Evolutionary conservation across 1,140 invertebrate species (phyloP), one percentile per base, ranked within the genome.

Genomic region (Drosophila chauvacae): DNA sequence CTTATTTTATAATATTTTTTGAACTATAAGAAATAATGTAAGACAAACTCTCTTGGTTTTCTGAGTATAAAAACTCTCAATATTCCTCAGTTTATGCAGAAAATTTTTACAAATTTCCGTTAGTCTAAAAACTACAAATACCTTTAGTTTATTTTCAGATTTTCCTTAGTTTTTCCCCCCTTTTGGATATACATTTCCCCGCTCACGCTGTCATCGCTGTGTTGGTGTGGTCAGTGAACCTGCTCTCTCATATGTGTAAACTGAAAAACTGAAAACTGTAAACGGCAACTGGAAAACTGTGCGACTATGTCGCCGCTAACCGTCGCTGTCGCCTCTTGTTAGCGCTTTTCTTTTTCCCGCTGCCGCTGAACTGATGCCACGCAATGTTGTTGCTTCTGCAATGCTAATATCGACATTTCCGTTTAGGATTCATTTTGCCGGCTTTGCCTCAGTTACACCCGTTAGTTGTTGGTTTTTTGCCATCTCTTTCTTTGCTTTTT

Each of bases 391-490:
- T 76, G 68, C 68, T 64, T 45, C 71, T 41, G 77, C 83, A 80
- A 88, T 88, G 83, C 84, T 88, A 84, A 88, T 88, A 88, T 88
- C 81, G 84, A 88, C 84, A 88, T 88, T 88, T 88, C 85, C 84
- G 84, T 90, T 88, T 90, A 90, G 84, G 81, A 88, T 88, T 88
- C 85, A 87, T 88, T 87, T 83, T 87, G 84, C 75, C 82, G 66
- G 59, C 41, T 45, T 23, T 55, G 59, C 48, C 41, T 41, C 59
- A 33, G 59, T 50, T 68, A 20, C 57, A 63, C 59, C 76, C 61
- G 75, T 82, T 86, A 80, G 83, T 82, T 86, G 79, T 86, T 87
- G 68, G 50, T 41, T 61, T 78, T 78, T 44, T 1, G 33, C 33
- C 33, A 35, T 35, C 10, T 44, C 1, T 20, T 18, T 20, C n/a